Evolutionary conservation across 2,888 invertebrate species (phyloP).

Genomic region (Ichneumoninae sp.): DNA sequence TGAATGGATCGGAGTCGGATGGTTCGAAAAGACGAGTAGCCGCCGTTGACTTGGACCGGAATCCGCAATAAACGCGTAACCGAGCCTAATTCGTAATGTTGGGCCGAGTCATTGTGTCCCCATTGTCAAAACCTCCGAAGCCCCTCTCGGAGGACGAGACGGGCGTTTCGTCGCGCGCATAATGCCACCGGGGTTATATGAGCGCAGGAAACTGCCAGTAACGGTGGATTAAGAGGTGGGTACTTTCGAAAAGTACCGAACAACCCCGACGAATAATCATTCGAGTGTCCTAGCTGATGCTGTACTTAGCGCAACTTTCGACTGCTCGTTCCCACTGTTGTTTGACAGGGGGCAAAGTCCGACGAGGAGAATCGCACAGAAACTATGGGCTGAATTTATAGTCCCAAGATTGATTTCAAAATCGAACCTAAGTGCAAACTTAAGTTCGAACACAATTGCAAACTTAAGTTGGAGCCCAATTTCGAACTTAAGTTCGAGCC

Average conservation of each 20-base stretch:
- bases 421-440: not conserved
- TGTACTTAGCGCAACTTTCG: not conserved
- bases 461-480: not conserved
- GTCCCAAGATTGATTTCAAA: not conserved
- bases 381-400: not conserved
- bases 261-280: conserved; percentile 10
- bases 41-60: conserved; percentile 80
- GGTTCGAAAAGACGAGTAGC: conserved; percentile 71
- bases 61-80: conserved; percentile 83
- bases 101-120: conserved; percentile 77
- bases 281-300: conserved; percentile 25
- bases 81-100: conserved; percentile 84
- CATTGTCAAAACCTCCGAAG: conserved; percentile 72
- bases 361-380: not conserved
- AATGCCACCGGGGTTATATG: conserved; percentile 75
- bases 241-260: conserved; percentile 69
- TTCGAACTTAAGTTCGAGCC: too few relatives aligned
- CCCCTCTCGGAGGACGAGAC: conserved; percentile 59
- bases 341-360: not conserved
- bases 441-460: too few relatives aligned
- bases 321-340: not conserved
- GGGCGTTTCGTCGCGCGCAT: conserved; percentile 70
- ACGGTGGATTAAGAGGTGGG: conserved; percentile 74
- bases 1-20: not conserved
- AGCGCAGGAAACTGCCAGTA: conserved; percentile 82